Percentiles rank a stretch among this genome's conserved stretches.
phyloP scores from a whole-genome alignment of 1,140 invertebrate genomes.

The Drosophila obscura region DNA sequence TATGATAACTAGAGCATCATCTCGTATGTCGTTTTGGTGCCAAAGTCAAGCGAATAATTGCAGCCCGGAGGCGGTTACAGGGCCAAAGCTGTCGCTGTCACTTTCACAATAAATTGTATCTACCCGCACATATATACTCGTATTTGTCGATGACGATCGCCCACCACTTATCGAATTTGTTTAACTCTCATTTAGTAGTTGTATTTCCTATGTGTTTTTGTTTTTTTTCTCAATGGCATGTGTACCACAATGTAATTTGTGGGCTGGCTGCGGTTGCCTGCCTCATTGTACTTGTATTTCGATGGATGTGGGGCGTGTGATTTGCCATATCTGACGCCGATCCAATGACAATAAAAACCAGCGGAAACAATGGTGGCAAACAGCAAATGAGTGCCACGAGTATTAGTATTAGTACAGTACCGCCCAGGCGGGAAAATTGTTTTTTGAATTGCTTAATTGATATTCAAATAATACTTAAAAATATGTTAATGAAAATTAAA shows the following conservation, averaged over 20 bases:
- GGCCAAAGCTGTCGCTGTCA: slow-evolving; percentile 36
- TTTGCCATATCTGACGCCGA: slow-evolving; percentile 59
- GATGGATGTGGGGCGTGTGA: slow-evolving; percentile 54
- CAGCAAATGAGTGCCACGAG: slow-evolving; percentile 42
- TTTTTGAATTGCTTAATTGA: slow-evolving; percentile 36
- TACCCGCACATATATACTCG: neutral
- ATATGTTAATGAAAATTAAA: slow-evolving; percentile 40
- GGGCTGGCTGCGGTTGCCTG: slow-evolving; percentile 40
- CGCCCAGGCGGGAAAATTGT: slow-evolving; percentile 46
- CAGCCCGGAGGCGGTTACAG: slow-evolving; percentile 55
- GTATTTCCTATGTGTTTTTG: slow-evolving; percentile 30
- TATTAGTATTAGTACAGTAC: slow-evolving; percentile 22
- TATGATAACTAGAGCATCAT: slow-evolving; percentile 44
- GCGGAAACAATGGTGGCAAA: slow-evolving; percentile 16
- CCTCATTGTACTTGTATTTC: slow-evolving; percentile 15
- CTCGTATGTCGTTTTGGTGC: slow-evolving; percentile 37
- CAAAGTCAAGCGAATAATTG: slow-evolving; percentile 71
- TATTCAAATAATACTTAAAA: slow-evolving; percentile 20
- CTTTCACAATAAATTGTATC: slow-evolving; percentile 38
- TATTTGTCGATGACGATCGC: slow-evolving; percentile 36
- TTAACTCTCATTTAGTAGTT: slow-evolving; percentile 64
- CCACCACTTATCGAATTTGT: slow-evolving; percentile 57
- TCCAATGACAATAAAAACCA: slow-evolving; percentile 42
- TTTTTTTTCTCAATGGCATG: slow-evolving; percentile 33
- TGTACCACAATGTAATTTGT: slow-evolving; percentile 34